Evolutionary conservation across 64 coral and sea anemone genomes (phyloP).

Genomic region (Stichodactyla mertensii): DNA sequence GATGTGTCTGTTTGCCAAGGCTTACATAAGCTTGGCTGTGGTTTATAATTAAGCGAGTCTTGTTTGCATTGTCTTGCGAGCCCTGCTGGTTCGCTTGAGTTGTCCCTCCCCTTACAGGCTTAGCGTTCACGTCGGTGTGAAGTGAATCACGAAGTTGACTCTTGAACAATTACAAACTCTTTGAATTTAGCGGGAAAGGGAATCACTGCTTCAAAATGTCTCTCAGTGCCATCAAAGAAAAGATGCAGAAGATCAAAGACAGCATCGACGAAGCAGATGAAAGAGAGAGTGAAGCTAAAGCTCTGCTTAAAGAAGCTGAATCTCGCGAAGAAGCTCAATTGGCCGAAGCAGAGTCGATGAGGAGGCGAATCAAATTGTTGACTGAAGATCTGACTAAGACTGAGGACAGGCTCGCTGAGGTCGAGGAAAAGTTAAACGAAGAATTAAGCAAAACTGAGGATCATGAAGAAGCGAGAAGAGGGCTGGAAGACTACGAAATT

Average conservation of each 20-base stretch:
- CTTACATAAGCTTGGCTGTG: background rate
- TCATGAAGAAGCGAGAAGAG: conserved; percentile 27
- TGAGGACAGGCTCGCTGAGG: background rate
- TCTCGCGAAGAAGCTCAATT: background rate
- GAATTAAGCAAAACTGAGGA: conserved; percentile 1
- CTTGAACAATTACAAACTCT: background rate
- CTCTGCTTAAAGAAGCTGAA: background rate
- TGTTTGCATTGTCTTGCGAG: conserved; percentile 1
- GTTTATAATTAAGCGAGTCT: conserved; percentile 29
- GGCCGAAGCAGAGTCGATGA: conserved; percentile 23
- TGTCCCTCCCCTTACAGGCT: conserved; percentile 22
- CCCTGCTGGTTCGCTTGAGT: background rate
- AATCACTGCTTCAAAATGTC: conserved; percentile 25
- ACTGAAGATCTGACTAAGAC: conserved; percentile 12
- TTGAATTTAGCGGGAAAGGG: background rate
- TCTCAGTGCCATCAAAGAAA: conserved; percentile 13
- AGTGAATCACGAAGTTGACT: background rate
- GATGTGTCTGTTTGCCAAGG: conserved; percentile 4
- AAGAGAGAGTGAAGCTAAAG: conserved; percentile 43
- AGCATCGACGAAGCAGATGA: conserved; percentile 39
- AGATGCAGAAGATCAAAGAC: conserved; percentile 34
- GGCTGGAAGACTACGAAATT: conserved; percentile 37
- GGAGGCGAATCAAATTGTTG: conserved; percentile 27
- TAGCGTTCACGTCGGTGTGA: background rate
- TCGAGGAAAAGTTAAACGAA: conserved; percentile 3